A percentile compares a stretch with the other conserved stretches of the same genome.
phyloP scores from a whole-genome alignment of 2,113 vertebrate genomes.

The Psettodes erumei region DNA sequence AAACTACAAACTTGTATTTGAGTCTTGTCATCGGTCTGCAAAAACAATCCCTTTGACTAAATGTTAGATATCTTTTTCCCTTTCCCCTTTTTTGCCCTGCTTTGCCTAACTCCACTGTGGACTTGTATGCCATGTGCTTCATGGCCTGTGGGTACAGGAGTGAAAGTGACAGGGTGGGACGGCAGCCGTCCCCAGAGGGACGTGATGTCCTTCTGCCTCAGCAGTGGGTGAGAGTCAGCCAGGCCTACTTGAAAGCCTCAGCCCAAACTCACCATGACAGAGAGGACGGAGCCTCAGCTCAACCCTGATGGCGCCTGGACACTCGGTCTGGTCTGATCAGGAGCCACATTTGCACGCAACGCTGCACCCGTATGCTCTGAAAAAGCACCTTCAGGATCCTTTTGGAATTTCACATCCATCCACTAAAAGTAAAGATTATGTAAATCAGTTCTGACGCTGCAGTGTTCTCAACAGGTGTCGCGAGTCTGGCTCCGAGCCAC shows the following conservation, averaged over 20 bases:
- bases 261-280: conserved; percentile 63
- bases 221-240: conserved; percentile 49
- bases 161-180: conserved; percentile 64
- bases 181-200: conserved; percentile 50
- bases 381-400: conserved; percentile 18
- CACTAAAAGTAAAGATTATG: conserved; percentile 32
- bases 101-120: conserved; percentile 36
- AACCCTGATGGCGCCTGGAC: conserved; percentile 42
- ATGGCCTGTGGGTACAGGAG: conserved; percentile 50
- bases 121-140: conserved; percentile 34
- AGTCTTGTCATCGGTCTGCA: background rate
- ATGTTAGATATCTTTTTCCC: too few relatives aligned
- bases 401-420: conserved; percentile 27
- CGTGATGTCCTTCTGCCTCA: conserved; percentile 63
- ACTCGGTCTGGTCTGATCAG: conserved; percentile 21
- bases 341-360: conserved; percentile 33
- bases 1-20: too few relatives aligned
- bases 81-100: background rate
- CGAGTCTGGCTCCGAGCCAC: conserved; percentile 35
- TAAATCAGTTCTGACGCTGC: conserved; percentile 28
- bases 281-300: conserved; percentile 27
- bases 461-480: conserved; percentile 67
- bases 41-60: too few relatives aligned
- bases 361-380: conserved; percentile 13
- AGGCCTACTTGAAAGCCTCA: conserved; percentile 63